Base-by-base conservation (phyloP, 2,888 invertebrate species). In the Platerodrilus igneus region DNA sequence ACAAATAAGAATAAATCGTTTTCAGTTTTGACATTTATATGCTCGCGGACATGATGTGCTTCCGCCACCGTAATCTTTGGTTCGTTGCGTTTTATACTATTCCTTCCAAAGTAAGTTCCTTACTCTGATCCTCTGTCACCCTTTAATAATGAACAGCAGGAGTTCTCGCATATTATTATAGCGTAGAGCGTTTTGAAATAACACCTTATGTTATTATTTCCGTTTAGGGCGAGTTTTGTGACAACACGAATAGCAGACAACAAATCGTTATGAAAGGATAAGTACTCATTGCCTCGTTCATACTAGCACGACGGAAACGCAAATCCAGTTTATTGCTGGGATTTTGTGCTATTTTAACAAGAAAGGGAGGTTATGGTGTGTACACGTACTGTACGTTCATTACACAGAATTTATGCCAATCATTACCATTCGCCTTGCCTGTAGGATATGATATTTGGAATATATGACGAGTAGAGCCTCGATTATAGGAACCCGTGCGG, bases 341-440 rank as follows among this genome's bases (percentile, higher is more conserved):
- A 47, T 47, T 47, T 45, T 45, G 40, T 42, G 25, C 35, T 37
- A 44, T 50, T 48, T 50, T 49, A 41, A 38, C 42, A 20, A 32
- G 14, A 18, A 13, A 32, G 37, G 41, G 38, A 30, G 21, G 30
- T 41, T 38, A 23, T 26, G 19, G 22, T 31, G 35, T 47, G 23
- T 34, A 39, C 29, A 58, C 57, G 55, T 59, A 59, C 62, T 63
- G 54, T 59, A 58, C 62, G 60, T 65, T 66, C 64, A 65, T 65
- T 66, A 66, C 60, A 61, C 56, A 52, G 61, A 68, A 68, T 68
- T 68, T 68, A 68, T 67, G 66, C 63, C 68, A 68, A 68, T 68
- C 68, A 66, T 67, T 68, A 68, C 64, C 66, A 62, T 68, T 64
- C 62, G 55, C 56, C 65, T 59, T 66, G 66, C 66, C 67, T 64